Percentiles rank a stretch among this genome's conserved stretches.
phyloP scores from a whole-genome alignment of 2,888 invertebrate species.

The Harpalus rubripes region DNA sequence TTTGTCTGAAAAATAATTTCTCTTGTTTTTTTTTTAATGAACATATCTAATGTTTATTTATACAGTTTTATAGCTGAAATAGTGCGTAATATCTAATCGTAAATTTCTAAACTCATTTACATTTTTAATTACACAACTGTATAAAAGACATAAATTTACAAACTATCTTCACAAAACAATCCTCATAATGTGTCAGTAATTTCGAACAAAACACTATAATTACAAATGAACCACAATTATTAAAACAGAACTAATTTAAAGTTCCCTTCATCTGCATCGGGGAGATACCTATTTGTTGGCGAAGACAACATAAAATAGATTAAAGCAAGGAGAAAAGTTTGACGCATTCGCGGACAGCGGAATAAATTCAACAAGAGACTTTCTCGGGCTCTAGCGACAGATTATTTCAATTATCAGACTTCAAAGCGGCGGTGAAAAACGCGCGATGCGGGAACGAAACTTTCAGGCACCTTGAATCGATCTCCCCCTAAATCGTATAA shows the following conservation, averaged over 20 bases:
- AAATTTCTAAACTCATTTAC: too few relatives aligned
- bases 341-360: slow-evolving; percentile 20
- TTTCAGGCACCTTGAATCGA: slow-evolving; percentile 14
- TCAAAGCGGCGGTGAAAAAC: slow-evolving; percentile 9
- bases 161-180: slow-evolving; percentile 22
- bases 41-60: too few relatives aligned
- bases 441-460: neutral
- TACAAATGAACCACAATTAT: slow-evolving; percentile 14
- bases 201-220: slow-evolving; percentile 16
- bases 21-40: too few relatives aligned
- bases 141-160: neutral
- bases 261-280: slow-evolving; percentile 10
- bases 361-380: slow-evolving; percentile 34
- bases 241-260: slow-evolving; percentile 35
- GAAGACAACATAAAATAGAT: slow-evolving; percentile 17
- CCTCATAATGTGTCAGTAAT: slow-evolving; percentile 17
- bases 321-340: slow-evolving; percentile 22
- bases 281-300: neutral
- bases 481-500: slow-evolving; percentile 13
- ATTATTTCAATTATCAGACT: slow-evolving; percentile 40
- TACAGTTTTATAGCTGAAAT: too few relatives aligned
- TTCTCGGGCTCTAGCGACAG: slow-evolving; percentile 18
- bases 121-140: too few relatives aligned
- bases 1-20: too few relatives aligned
- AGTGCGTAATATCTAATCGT: too few relatives aligned